Base-by-base conservation (phyloP, 2,888 invertebrate genomes). In the Muschampia staudingeri region DNA sequence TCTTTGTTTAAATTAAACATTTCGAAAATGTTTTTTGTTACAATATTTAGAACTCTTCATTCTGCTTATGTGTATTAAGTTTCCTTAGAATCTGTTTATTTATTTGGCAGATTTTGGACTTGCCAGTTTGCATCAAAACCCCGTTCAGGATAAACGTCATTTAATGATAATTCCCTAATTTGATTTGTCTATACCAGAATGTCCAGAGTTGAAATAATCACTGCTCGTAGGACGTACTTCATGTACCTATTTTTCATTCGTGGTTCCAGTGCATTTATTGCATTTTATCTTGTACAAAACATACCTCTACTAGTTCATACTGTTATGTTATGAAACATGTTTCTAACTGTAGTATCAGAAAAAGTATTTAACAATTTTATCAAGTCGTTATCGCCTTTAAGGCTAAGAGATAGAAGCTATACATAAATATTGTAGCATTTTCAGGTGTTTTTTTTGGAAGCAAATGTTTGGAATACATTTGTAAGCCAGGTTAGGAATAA, bases 221-320 rank as follows among this genome's bases (percentile, higher is more conserved):
- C 14, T n/a, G 52, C 16, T 56, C 52, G 7, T 5, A 7, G 16
- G 16, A n/a, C n/a, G 14, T 56, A n/a, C 30, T 34, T 40, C 19
- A 12, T 40, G 34, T 75, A 19, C 19, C 14, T 75, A 40, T 3
- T 12, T 42, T 16, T 30, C 25, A 65, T 56, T 42, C 65, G 76
- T 30, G 76, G 42, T 65, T 37, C 37, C 37, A 37, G 37, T 76
- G 70, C 16, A 73, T 73, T 70, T 70, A 12, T 44, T 73, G 37
- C 69, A 40, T 75, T 69, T 73, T 67, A 56, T 69, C 48, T 69
- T 75, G 48, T 80, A 80, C 75, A 75, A 69, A 80, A 69, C 14
- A 52, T 52, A 56, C 75, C 52, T 75, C 48, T 75, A 37, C 25
- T 8, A 19, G 61, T 25, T 16, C 0, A 61, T 61, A 61, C 37